Conservation (phyloP, 2,113 vertebrate genomes). For the Microcebus tavaratra region DNA sequence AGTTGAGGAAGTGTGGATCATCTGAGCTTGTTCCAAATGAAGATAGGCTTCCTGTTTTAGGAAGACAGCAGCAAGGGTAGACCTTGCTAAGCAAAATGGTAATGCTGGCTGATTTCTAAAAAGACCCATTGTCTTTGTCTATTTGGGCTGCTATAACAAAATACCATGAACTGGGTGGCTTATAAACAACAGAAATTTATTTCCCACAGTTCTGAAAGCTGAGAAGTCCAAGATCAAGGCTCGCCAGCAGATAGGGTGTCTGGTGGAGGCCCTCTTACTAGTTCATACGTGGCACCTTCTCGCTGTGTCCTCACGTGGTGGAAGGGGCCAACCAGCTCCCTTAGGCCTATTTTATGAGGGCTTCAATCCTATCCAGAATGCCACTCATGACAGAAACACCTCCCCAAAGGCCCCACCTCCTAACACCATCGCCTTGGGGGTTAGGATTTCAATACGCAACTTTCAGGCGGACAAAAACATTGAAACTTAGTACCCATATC, state of each 20-base stretch:
- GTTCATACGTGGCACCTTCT: not conserved
- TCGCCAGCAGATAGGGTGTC: not conserved
- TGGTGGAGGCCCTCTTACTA: not conserved
- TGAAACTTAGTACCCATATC: not conserved
- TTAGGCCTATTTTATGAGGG: not conserved
- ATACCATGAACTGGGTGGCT: not conserved
- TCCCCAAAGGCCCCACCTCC: not conserved
- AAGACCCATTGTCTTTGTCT: not conserved
- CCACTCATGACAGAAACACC: no score
- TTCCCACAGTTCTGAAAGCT: not conserved
- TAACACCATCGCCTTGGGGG: not conserved
- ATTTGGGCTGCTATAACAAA: not conserved
- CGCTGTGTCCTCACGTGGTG: rapidly evolving
- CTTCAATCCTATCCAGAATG: not conserved
- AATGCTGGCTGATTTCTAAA: not conserved
- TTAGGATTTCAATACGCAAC: not conserved
- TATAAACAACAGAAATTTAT: not conserved
- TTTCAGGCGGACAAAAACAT: not conserved
- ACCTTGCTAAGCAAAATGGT: no score
- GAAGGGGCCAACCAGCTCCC: not conserved
- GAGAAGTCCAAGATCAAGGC: not conserved
- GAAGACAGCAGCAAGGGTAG: not conserved
- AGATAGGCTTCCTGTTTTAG: not conserved
- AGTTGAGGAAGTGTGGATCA: not conserved
- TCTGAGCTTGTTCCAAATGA: not conserved